Percentiles rank a stretch among this genome's conserved stretches.
These are phyloP conservation scores for Empis livida DNA, from an alignment of 2,888 invertebrate genomes.

Conservation along the genomic window DNA sequence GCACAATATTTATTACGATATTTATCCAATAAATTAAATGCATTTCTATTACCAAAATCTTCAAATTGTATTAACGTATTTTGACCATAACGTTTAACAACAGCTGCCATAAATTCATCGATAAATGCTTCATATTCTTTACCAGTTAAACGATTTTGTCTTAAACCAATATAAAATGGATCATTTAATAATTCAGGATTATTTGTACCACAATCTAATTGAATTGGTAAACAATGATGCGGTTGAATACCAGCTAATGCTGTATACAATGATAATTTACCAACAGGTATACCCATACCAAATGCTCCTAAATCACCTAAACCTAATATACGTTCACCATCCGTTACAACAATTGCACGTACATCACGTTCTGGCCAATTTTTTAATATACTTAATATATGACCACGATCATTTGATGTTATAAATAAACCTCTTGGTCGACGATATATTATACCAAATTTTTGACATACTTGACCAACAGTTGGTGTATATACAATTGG, in stretches of 20 bases:
- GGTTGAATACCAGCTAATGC: conserved; percentile 95
- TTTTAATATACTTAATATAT: conserved; percentile 66
- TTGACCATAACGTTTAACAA: conserved; percentile 74
- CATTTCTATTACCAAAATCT: conserved; percentile 95
- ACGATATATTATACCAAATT: conserved; percentile 88
- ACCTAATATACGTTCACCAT: conserved; percentile 94
- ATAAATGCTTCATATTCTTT: conserved; percentile 82
- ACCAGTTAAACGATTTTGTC: conserved; percentile 74
- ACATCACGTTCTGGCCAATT: conserved; percentile 66
- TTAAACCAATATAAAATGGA: conserved; percentile 86
- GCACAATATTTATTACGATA: conserved; percentile 88
- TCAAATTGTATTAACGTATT: conserved; percentile 84
- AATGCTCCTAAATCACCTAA: conserved; percentile 92
- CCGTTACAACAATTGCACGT: conserved; percentile 83
- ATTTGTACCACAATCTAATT: conserved; percentile 90
- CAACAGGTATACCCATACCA: conserved; percentile 96
- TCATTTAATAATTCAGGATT: conserved; percentile 81
- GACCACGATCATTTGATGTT: conserved; percentile 88
- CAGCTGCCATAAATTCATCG: conserved; percentile 95
- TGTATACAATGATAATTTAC: conserved; percentile 90
- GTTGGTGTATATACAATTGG: conserved; percentile 98
- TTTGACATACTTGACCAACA: conserved; percentile 93
- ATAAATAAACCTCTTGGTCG: conserved; percentile 91
- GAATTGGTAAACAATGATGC: conserved; percentile 85
- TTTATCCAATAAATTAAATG: conserved; percentile 85